phyloP scores from a whole-genome alignment of 2,797 vertebrate genomes.

The Enteromius trimaculatus region DNA sequence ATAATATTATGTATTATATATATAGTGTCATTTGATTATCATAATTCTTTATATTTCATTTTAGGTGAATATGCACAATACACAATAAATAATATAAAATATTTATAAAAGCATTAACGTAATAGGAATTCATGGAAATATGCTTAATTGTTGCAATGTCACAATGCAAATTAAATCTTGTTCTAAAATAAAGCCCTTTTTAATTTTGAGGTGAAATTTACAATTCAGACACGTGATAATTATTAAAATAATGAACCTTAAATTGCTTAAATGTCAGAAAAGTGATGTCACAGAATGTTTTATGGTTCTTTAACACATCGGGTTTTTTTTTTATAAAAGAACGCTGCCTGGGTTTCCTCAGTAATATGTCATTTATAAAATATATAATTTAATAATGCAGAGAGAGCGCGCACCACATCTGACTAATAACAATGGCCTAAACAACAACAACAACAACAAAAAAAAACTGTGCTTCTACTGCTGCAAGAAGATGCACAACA shows the following conservation, averaged over 20 bases:
- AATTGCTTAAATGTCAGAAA: background rate
- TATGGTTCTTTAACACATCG: background rate
- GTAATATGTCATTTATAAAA: background rate
- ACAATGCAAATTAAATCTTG: background rate
- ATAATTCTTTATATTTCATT: background rate
- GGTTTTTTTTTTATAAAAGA: background rate
- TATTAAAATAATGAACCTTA: background rate
- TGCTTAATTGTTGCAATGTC: background rate
- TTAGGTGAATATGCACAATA: background rate
- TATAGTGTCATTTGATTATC: too few relatives aligned
- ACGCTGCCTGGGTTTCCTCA: background rate
- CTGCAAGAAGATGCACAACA: slow-evolving; percentile 20
- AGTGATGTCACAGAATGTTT: background rate
- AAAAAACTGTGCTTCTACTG: background rate
- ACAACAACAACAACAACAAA: background rate
- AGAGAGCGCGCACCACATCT: background rate
- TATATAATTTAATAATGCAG: background rate
- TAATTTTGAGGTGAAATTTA: background rate
- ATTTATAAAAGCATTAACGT: too few relatives aligned
- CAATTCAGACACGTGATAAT: background rate
- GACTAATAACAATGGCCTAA: too few relatives aligned
- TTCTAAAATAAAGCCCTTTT: background rate
- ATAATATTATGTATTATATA: too few relatives aligned
- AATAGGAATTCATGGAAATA: too few relatives aligned
- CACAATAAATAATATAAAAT: background rate